A percentile compares a stretch with the other conserved stretches of the same genome.
Evolutionary conservation across 64 coral and sea anemone species (phyloP).

Genomic region (Acropora tenuis): DNA sequence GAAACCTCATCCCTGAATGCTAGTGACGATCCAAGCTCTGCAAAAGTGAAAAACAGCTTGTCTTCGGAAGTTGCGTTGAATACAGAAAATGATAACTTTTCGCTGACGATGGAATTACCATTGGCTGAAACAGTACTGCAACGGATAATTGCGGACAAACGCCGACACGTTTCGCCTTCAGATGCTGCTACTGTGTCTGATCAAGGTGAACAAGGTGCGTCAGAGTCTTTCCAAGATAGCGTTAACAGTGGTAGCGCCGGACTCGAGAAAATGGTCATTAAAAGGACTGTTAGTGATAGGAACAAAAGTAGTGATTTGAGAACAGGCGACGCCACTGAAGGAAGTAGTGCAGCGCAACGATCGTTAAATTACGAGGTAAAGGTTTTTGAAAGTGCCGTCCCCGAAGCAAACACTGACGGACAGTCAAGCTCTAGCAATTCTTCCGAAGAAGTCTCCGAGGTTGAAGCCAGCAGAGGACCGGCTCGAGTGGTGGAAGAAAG

Average conservation of each 20-base stretch:
- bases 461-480: background rate
- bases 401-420: background rate
- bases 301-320: background rate
- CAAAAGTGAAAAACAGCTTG: background rate
- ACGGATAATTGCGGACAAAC: background rate
- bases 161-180: conserved; percentile 1
- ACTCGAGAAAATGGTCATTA: background rate
- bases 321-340: background rate
- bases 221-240: background rate
- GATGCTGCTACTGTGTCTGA: background rate
- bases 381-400: background rate
- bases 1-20: background rate
- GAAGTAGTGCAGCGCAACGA: background rate
- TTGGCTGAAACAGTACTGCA: background rate
- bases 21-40: background rate
- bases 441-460: background rate
- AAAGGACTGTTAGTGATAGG: background rate
- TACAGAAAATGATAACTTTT: conserved; percentile 8
- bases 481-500: background rate
- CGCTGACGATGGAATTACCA: conserved; percentile 48
- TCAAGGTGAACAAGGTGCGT: background rate
- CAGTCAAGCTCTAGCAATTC: background rate
- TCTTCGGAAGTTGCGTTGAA: background rate
- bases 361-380: background rate
- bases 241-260: background rate